These are phyloP conservation scores for Xanthorhoe spadicearia DNA, from an alignment of 2,888 invertebrate genomes.

Conservation along the genomic window DNA sequence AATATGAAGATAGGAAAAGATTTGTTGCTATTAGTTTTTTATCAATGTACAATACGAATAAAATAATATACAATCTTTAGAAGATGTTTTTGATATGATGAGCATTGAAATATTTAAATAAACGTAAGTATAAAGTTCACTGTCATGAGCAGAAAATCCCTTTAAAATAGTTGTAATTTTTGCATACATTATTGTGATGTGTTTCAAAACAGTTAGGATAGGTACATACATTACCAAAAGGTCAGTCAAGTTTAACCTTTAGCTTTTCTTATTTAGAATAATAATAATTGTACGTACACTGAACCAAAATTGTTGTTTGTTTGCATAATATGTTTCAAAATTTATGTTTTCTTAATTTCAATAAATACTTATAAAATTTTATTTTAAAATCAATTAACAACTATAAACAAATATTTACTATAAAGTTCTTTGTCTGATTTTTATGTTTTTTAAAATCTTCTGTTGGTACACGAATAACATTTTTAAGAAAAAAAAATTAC, in stretches of 20 bases:
- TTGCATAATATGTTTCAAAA: not conserved
- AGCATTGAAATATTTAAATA: not conserved
- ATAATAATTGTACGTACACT: not conserved
- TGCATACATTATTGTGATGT: not conserved
- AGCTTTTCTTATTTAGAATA: not conserved
- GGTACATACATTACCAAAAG: not conserved
- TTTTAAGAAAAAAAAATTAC: too few relatives aligned
- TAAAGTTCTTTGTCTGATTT: too few relatives aligned
- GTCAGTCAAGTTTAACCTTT: not conserved
- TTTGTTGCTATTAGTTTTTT: conserved; percentile 40
- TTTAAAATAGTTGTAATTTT: not conserved
- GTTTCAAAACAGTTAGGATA: not conserved
- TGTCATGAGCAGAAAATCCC: not conserved
- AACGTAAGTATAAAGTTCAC: not conserved
- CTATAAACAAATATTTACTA: too few relatives aligned
- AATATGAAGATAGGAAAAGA: conserved; percentile 56
- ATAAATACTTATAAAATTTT: too few relatives aligned
- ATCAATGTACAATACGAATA: conserved; percentile 39
- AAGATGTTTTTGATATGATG: not conserved
- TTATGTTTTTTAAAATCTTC: too few relatives aligned
- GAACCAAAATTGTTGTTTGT: not conserved
- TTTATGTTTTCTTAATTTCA: too few relatives aligned
- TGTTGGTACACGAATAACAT: too few relatives aligned
- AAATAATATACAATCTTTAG: not conserved
- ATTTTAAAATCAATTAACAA: not conserved